Base-by-base conservation (phyloP, 2,113 vertebrate genomes). In the Sprattus sprattus region DNA sequence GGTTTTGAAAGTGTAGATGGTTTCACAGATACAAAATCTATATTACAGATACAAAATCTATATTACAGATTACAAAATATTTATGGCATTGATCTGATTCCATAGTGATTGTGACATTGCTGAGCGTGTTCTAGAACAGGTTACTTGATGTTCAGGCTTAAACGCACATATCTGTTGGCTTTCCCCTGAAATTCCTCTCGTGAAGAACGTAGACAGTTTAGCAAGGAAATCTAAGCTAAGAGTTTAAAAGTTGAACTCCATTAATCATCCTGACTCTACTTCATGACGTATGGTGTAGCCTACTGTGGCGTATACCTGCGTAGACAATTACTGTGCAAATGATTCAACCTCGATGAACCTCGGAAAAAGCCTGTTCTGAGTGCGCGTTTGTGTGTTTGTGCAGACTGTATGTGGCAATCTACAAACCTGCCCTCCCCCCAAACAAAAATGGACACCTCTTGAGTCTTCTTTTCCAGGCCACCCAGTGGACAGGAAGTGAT, bases 381-480 rank as follows among this genome's bases (percentile, higher is more conserved):
- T 32, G 64, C 32, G 64, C 11, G 64, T 71, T 25, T 18, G 11
- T 52, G 50, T 52, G 11, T 52, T 11, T 52, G 16, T 16, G 52
- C 52, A 16, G 15, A 16, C 15, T 54, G 52, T 54, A 15, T 71
- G n/a, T 71, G 64, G 57, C 9, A 64, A 64, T 64, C 22, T n/a
- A 22, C 20, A 6, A 64, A 25, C 57, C n/a, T 64, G 39, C 39
- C 57, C 4, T 16, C 11, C 52, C 52, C 52, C 15, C 18, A 18
- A 18, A 57, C 15, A 6, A 64, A 64, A 64, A 64, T 28, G 25
- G n/a, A 71, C 20, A n/a, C 45, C 57, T 67, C 45, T 32, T 10
- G 13, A 82, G 16, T 78, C 39, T n/a, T 45, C 45, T 57, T 6
- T 81, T 57, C 28, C 45, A 84, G 86, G 86, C 82, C 86, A 87